Conservation (phyloP, 2,888 invertebrate genomes). For the Amiota communis region DNA sequence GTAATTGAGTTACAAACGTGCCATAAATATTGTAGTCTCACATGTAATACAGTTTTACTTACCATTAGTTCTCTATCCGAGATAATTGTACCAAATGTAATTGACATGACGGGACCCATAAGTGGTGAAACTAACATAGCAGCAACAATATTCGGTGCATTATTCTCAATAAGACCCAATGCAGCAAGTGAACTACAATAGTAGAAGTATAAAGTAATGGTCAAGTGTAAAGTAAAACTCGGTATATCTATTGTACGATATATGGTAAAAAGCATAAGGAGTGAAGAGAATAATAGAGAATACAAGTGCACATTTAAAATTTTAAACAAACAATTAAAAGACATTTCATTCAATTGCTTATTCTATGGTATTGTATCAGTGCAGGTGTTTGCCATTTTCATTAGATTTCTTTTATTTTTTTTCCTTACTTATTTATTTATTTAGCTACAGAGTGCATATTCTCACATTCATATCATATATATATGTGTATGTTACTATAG, state of each 20-base stretch:
- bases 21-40: neutral
- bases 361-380: slow-evolving; percentile 1
- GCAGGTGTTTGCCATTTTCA: slow-evolving; percentile 22
- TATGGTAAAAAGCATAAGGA: neutral
- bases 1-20: no score
- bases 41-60: slow-evolving; percentile 49
- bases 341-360: neutral
- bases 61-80: slow-evolving; percentile 79
- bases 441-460: neutral
- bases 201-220: neutral
- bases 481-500: no score
- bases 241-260: no score
- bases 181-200: slow-evolving; percentile 83
- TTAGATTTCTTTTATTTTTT: neutral
- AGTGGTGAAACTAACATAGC: slow-evolving; percentile 85
- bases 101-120: slow-evolving; percentile 91
- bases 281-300: neutral
- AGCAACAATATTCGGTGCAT: slow-evolving; percentile 85
- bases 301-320: neutral
- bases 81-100: slow-evolving; percentile 87
- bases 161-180: slow-evolving; percentile 87
- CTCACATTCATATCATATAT: neutral
- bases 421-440: slow-evolving; percentile 3
- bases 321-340: slow-evolving; percentile 6
- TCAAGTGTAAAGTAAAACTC: neutral